Evolutionary conservation across 2,113 vertebrate genomes (phyloP), one percentile per base, ranked within the genome.

Genomic region (Lutjanus erythropterus): DNA sequence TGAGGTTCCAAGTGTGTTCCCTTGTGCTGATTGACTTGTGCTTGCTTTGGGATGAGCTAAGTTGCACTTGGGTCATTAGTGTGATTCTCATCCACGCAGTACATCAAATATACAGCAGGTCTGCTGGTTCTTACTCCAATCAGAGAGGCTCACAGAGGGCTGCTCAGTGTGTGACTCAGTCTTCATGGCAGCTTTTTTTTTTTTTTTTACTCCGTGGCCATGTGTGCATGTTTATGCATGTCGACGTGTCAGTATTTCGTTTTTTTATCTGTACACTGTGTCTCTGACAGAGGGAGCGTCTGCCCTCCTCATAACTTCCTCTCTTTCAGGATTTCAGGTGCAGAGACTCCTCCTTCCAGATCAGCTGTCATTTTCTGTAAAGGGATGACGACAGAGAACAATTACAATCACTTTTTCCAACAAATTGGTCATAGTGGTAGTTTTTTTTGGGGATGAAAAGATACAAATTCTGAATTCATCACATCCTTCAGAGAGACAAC

Each of bases 321-420:
- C 35, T 91, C 78, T 35, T 90, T 92, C 27, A 75, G 50, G 47
- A 65, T 61, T 39, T 80, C 70, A 33, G 84, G 66, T 3, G 71
- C n/a, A 25, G 86, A 19, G 44, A 75, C 6, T 6, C 2, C 72
- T 62, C 59, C 76, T 60, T 93, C 89, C 27, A 65, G 6, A 21
- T 87, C 77, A 41, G 60, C 50, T 25, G 75, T n/a, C 10, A 31
- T 69, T 78, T 81, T 86, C 94, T 95, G 83, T 23, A 56, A 81
- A 83, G 42, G 42, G 55, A 83, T 15, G 3, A 80, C 35, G 64
- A 86, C 64, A 71, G n/a, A 33, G 64, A 65, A 41, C 2, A 1
- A 56, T 64, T 41, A 64, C 5, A 49, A 41, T 69, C 15, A 33
- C 15, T 14, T 9, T 3, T 4, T 44, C 39, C 8, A 56, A 61